Conservation (phyloP, 2,888 invertebrate genomes). For the Ischnus inquisitorius region DNA sequence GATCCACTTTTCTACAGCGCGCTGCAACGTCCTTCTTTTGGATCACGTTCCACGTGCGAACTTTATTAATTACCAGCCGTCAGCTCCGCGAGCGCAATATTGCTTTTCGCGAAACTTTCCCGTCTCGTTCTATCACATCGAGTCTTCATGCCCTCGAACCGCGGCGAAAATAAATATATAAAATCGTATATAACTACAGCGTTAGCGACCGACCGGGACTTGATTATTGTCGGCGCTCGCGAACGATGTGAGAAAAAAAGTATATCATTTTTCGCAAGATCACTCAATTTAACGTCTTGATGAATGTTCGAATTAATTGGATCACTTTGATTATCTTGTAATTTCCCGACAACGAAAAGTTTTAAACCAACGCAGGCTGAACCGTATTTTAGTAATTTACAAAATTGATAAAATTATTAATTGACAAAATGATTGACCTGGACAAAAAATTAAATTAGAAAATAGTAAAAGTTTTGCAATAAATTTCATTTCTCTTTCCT, state of each 20-base stretch:
- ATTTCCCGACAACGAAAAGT: no score
- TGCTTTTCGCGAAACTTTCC: constrained; percentile 43
- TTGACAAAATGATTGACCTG: no score
- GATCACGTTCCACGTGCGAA: constrained; percentile 38
- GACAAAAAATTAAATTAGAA: no score
- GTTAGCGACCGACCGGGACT: not conserved
- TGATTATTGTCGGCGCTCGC: not conserved
- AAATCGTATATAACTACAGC: not conserved
- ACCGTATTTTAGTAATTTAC: no score
- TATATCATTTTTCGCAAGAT: not conserved
- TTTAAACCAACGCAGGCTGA: no score
- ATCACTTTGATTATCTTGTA: no score
- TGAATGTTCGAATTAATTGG: not conserved
- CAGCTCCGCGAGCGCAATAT: constrained; percentile 43
- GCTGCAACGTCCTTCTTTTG: not conserved
- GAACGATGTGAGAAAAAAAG: not conserved
- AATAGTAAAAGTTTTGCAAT: no score
- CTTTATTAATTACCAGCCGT: constrained; percentile 61
- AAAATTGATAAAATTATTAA: no score
- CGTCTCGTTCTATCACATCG: constrained; percentile 1
- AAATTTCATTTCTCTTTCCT: not conserved
- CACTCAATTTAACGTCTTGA: not conserved
- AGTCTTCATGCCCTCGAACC: not conserved
- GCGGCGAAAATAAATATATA: constrained; percentile 32
- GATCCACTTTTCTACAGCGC: not conserved